phyloP scores from a whole-genome alignment of 2,113 vertebrate genomes.

The Gymnocephalus cernua region DNA sequence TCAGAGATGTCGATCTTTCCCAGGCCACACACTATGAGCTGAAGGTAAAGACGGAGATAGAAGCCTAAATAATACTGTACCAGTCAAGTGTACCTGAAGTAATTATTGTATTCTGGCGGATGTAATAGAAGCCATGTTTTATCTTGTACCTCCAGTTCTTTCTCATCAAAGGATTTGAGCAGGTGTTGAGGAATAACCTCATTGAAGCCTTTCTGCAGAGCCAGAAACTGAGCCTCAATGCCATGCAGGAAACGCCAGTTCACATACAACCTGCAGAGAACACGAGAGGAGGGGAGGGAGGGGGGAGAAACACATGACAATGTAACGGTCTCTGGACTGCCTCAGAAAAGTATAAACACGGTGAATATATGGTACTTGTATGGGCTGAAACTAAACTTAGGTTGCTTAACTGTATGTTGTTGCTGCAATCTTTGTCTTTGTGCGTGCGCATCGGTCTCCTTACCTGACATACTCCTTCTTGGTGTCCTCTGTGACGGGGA shows the following conservation, averaged over 20 bases:
- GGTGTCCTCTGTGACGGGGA: conserved; percentile 95
- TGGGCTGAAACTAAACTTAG: neutral
- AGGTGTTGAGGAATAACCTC: conserved; percentile 99
- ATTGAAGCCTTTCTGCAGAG: conserved; percentile 98
- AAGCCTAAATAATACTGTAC: no score
- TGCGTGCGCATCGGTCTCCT: neutral
- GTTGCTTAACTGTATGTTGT: neutral
- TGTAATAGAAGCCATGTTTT: neutral
- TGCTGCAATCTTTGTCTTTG: neutral
- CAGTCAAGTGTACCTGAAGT: neutral
- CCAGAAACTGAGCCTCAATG: conserved; percentile 98
- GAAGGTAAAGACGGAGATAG: neutral
- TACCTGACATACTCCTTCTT: conserved; percentile 97
- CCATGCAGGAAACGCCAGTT: conserved; percentile 99
- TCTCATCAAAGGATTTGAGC: conserved; percentile 98
- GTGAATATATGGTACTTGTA: neutral
- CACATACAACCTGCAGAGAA: conserved; percentile 89
- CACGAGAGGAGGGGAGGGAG: neutral
- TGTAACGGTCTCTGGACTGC: neutral
- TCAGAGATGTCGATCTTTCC: conserved; percentile 98
- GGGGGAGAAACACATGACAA: neutral
- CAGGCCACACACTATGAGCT: conserved; percentile 98
- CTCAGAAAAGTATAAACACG: neutral
- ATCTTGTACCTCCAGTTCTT: conserved; percentile 93
- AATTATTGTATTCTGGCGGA: neutral